A percentile compares a stretch with the other conserved stretches of the same genome.
These are phyloP conservation scores for Gallinago paraguaiae DNA, from an alignment of 2,113 vertebrate genomes.

Conservation along the genomic window DNA sequence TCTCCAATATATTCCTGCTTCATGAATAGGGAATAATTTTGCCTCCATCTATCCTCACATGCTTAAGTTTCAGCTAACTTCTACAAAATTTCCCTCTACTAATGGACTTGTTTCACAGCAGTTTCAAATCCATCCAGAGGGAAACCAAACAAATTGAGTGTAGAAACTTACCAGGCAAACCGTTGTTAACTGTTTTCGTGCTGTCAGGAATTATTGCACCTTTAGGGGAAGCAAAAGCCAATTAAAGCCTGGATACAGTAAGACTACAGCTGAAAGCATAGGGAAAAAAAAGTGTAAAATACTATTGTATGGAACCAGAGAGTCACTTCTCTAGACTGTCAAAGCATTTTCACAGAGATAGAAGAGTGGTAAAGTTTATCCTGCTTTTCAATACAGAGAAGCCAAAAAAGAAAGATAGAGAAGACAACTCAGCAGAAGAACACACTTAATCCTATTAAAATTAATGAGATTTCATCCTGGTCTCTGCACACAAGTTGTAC, in stretches of 20 bases:
- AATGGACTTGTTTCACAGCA: neutral
- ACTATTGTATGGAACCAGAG: neutral
- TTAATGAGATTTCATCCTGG: conserved; percentile 34
- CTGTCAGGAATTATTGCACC: neutral
- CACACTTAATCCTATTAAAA: conserved; percentile 36
- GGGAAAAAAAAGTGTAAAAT: neutral
- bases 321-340: neutral
- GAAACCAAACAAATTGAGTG: neutral
- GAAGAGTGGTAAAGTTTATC: conserved; percentile 2
- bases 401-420: neutral
- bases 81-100: neutral
- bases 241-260: neutral
- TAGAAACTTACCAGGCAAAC: conserved; percentile 18
- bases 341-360: neutral
- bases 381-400: neutral
- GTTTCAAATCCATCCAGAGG: neutral
- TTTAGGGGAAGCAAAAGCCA: conserved; percentile 15
- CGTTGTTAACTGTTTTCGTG: neutral
- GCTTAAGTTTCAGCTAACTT: neutral
- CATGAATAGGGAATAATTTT: neutral
- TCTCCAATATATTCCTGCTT: neutral
- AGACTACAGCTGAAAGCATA: neutral
- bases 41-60: neutral
- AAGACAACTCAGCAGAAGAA: neutral
- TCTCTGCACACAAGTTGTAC: neutral